Evolutionary conservation across 2,113 vertebrate genomes (phyloP).

Genomic region (Scomber colias): DNA sequence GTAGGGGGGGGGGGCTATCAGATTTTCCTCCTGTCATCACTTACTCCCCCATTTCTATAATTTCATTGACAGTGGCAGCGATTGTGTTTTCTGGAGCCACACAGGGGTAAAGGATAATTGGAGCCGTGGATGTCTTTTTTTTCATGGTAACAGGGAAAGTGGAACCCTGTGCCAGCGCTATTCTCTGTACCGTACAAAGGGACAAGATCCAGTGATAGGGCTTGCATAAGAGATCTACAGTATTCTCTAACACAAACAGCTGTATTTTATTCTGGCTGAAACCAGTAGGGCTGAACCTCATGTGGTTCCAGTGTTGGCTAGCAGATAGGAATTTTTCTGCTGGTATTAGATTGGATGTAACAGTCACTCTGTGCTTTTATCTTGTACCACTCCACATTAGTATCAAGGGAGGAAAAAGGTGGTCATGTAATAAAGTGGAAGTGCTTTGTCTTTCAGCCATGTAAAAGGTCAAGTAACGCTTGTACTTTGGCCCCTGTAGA

Average conservation of each 20-base stretch:
- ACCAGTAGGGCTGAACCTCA: slow-evolving; percentile 32
- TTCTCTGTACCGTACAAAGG: slow-evolving; percentile 63
- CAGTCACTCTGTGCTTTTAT: slow-evolving; percentile 47
- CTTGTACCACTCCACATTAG: slow-evolving; percentile 38
- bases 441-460: slow-evolving; percentile 48
- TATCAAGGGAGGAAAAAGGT: slow-evolving; percentile 41
- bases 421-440: slow-evolving; percentile 52
- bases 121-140: slow-evolving; percentile 73
- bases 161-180: slow-evolving; percentile 54
- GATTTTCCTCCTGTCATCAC: slow-evolving; percentile 35
- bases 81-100: slow-evolving; percentile 64
- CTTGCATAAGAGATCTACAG: slow-evolving; percentile 63
- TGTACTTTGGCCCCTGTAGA: slow-evolving; percentile 26
- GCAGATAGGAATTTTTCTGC: slow-evolving; percentile 23
- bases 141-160: slow-evolving; percentile 54
- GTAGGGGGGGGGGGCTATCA: not conserved
- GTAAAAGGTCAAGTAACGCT: slow-evolving; percentile 64
- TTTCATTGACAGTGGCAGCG: slow-evolving; percentile 66
- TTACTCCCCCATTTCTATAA: slow-evolving; percentile 47
- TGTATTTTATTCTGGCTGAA: slow-evolving; percentile 55
- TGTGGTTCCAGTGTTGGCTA: slow-evolving; percentile 37
- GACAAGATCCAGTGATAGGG: slow-evolving; percentile 61
- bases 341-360: slow-evolving; percentile 41
- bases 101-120: slow-evolving; percentile 73
- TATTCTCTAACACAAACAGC: slow-evolving; percentile 69